phyloP scores from a whole-genome alignment of 2,797 vertebrate genomes.

The Ispidina lecontei region DNA sequence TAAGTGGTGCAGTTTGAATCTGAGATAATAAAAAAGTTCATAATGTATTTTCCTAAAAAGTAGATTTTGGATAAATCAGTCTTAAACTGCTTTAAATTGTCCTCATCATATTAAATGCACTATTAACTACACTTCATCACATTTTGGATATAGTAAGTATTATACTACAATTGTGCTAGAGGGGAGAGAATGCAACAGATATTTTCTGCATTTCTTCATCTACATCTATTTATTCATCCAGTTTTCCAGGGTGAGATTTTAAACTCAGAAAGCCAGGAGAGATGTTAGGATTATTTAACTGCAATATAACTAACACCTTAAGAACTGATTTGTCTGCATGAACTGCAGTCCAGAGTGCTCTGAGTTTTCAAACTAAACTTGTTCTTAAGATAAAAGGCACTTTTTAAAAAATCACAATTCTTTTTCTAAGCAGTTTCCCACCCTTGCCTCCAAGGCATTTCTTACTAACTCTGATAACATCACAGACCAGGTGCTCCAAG shows the following conservation, averaged over 20 bases:
- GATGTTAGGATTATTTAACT: constrained; percentile 10
- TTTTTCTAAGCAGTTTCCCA: constrained; percentile 65
- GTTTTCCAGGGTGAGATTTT: constrained; percentile 5
- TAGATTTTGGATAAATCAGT: not conserved
- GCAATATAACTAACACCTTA: constrained; percentile 70
- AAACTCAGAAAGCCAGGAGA: not conserved
- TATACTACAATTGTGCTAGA: not conserved
- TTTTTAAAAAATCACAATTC: constrained; percentile 68
- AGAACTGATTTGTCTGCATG: constrained; percentile 84
- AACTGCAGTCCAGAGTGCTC: constrained; percentile 82
- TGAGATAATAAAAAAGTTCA: not conserved
- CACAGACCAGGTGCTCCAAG: constrained; percentile 87
- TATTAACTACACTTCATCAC: not conserved
- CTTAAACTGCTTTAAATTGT: not conserved
- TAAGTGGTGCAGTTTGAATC: not conserved
- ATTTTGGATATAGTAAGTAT: not conserved
- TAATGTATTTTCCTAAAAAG: not conserved
- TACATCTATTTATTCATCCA: not conserved
- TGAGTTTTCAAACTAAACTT: constrained; percentile 76
- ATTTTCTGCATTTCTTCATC: not conserved
- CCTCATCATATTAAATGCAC: not conserved
- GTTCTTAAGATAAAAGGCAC: constrained; percentile 77
- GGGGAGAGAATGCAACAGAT: not conserved
- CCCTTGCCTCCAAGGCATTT: constrained; percentile 79
- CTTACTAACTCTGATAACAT: constrained; percentile 86